Base-by-base conservation (phyloP, 2,888 invertebrate genomes). In the Podabrus alpinus region DNA sequence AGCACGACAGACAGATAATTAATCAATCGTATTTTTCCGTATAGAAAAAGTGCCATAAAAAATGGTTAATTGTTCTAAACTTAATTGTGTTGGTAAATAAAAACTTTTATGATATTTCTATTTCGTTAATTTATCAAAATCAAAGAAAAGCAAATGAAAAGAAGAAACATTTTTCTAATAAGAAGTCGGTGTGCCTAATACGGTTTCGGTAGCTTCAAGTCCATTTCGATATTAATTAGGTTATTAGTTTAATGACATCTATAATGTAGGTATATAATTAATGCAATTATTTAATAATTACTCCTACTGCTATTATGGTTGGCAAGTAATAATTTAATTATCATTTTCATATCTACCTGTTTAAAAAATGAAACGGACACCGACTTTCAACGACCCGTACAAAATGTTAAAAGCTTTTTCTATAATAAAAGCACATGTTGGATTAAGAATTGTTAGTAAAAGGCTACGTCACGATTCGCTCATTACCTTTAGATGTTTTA, bases 401-500 rank as follows among this genome's bases (percentile, higher is more conserved):
- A 68, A 72, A 29, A 71, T 67, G 72, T 69, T 73, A 62, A 77
- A 74, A 74, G 76, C 76, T 73, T 71, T 19, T 21, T 71, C 24
- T 68, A 67, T 68, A 71, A 60, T 61, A 73, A 45, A 68, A 66
- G 75, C 77, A 77, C 77, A 77, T 77, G 77, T 73, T 73, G 68
- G 24, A 68, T 29, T 25, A 62, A 66, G 74, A 77, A 77, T 77
- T 75, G 77, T 77, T 77, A 77, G 75, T 72, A 77, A 77, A 83
- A 82, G 81, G 84, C 84, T 78, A 74, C 81, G 85, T 85, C 85
- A 85, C 84, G 85, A 83, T 85, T 81, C 79, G 80, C 82, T 84
- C 85, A 84, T 85, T 85, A 85, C 83, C 78, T 77, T 84, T 81
- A 81, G 83, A 85, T 84, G 84, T 84, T 85, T 85, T 85, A 85